phyloP scores from a whole-genome alignment of 2,888 invertebrate species.

The Serripes groenlandicus region DNA sequence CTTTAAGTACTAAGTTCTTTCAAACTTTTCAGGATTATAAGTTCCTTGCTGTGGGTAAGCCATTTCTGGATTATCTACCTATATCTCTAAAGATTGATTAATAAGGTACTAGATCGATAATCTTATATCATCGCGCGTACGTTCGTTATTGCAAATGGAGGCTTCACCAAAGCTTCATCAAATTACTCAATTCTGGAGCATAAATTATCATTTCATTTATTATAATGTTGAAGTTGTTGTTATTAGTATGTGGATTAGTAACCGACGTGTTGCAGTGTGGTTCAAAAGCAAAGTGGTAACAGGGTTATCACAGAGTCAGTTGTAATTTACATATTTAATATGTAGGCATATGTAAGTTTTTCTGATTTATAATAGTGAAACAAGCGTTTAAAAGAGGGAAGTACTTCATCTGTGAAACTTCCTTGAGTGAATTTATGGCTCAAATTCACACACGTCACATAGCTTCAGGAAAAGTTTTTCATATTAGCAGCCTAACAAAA shows the following conservation, averaged over 20 bases:
- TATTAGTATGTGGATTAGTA: not conserved
- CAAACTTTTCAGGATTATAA: conserved; percentile 30
- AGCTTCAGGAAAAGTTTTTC: too few relatives aligned
- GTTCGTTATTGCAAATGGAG: not conserved
- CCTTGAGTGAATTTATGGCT: too few relatives aligned
- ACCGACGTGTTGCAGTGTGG: conserved; percentile 3
- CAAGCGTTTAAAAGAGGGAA: too few relatives aligned
- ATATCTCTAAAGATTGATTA: conserved; percentile 4
- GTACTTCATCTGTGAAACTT: too few relatives aligned
- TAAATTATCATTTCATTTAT: not conserved
- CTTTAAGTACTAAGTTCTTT: not conserved
- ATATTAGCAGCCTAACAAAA: too few relatives aligned
- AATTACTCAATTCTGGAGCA: not conserved
- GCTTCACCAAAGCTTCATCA: not conserved
- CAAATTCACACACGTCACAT: too few relatives aligned
- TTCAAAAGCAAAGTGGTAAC: conserved; percentile 14
- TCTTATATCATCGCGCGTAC: not conserved
- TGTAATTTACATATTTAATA: conserved; percentile 36
- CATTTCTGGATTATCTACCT: not conserved
- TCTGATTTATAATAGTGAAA: too few relatives aligned
- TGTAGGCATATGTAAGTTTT: conserved; percentile 22
- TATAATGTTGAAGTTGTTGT: not conserved
- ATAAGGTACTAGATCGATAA: not conserved
- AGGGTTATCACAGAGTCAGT: conserved; percentile 41
- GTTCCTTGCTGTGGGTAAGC: conserved; percentile 17